Evolutionary conservation across 2,888 invertebrate genomes (phyloP).

Genomic region (Platycheirus rosarum): DNA sequence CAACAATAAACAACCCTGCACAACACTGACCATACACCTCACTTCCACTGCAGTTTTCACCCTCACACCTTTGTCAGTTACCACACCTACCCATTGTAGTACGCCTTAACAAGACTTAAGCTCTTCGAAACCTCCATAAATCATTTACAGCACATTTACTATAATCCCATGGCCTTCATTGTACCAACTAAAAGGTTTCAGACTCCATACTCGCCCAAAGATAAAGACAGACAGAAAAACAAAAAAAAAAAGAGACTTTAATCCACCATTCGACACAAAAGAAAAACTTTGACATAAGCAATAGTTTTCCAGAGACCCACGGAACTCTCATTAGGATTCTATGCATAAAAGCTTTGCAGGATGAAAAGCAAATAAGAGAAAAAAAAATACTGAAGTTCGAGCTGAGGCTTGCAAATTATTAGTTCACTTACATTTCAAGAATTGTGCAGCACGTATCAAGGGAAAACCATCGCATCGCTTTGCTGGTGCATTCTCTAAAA

Average conservation of each 20-base stretch:
- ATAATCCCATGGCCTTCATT: constrained; percentile 39
- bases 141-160: constrained; percentile 75
- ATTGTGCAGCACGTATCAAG: constrained; percentile 45
- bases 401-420: constrained; percentile 39
- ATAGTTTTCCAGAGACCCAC: constrained; percentile 33
- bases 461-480: constrained; percentile 29
- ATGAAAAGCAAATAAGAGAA: background rate
- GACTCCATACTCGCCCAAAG: constrained; percentile 46
- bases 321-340: constrained; percentile 46
- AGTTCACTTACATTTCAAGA: constrained; percentile 58
- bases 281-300: constrained; percentile 56
- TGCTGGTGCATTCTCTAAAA: constrained; percentile 48
- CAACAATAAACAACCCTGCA: too few relatives aligned
- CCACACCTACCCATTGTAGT: too few relatives aligned
- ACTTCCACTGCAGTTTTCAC: too few relatives aligned
- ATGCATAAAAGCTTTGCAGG: constrained; percentile 16
- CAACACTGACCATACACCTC: too few relatives aligned
- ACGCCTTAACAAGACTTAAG: too few relatives aligned
- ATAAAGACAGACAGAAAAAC: constrained; percentile 14
- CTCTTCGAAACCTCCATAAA: constrained; percentile 50
- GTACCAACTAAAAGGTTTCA: constrained; percentile 48
- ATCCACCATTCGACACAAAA: constrained; percentile 55
- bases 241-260: constrained; percentile 15
- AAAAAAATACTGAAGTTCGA: too few relatives aligned
- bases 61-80: too few relatives aligned